Conservation (phyloP, 2,113 vertebrate genomes). For the Riparia riparia region DNA sequence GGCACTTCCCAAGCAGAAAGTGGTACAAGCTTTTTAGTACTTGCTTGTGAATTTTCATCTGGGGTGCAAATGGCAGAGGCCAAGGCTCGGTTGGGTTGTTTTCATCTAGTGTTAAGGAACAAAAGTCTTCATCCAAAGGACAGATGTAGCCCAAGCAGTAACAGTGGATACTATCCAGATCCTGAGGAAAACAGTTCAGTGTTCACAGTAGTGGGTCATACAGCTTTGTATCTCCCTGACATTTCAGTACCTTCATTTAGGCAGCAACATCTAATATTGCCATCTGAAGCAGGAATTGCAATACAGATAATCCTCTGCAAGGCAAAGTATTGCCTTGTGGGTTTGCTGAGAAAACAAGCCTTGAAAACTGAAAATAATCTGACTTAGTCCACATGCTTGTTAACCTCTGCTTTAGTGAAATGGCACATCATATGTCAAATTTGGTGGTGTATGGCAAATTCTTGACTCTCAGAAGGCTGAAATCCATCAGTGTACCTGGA, state of each 20-base stretch:
- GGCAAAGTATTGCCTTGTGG: background rate
- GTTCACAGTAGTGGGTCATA: rapidly evolving
- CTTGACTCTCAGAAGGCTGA: background rate
- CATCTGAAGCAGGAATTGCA: background rate
- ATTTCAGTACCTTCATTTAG: background rate
- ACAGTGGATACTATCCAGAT: background rate
- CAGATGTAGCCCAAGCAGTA: background rate
- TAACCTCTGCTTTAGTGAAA: background rate
- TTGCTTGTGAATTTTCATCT: background rate
- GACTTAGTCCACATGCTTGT: rapidly evolving
- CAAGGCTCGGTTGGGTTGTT: background rate
- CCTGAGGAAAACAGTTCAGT: background rate
- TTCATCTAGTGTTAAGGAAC: background rate
- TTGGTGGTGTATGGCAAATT: background rate
- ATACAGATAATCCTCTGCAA: background rate
- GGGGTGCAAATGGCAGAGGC: background rate
- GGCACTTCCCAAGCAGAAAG: background rate
- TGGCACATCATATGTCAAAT: rapidly evolving
- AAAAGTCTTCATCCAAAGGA: background rate
- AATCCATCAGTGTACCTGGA: background rate
- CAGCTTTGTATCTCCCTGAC: background rate
- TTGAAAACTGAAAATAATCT: background rate
- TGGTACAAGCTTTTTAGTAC: background rate
- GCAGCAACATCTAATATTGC: background rate
- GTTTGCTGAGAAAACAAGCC: background rate